Conservation (phyloP, 2,113 vertebrate genomes). For the Lophotis ruficrista region DNA sequence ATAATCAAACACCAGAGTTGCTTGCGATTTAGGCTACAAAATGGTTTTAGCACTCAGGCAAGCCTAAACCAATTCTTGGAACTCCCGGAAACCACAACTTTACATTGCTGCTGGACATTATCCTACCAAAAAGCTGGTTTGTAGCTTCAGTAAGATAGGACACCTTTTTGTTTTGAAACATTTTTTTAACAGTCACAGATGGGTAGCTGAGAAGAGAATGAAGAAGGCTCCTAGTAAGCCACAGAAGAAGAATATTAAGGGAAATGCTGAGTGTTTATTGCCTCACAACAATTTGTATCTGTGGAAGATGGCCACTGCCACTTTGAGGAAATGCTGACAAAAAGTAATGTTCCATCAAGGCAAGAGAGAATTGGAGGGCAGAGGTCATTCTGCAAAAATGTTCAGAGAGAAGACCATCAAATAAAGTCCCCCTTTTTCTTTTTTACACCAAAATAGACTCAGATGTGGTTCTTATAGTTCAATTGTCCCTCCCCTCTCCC, state of each 20-base stretch:
- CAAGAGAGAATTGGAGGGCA: neutral
- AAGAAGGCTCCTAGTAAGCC: neutral
- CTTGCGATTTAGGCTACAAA: neutral
- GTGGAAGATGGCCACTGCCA: neutral
- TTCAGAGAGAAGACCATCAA: neutral
- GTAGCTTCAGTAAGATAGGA: neutral
- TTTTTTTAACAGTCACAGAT: neutral
- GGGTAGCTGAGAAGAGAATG: neutral
- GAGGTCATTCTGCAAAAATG: neutral
- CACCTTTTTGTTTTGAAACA: neutral
- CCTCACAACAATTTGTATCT: neutral
- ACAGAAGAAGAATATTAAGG: neutral
- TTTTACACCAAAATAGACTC: neutral
- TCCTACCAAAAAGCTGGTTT: neutral
- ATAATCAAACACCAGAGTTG: neutral
- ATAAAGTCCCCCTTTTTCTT: neutral
- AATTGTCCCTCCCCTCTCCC: neutral
- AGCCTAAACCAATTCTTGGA: neutral
- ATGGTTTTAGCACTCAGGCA: neutral
- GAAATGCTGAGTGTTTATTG: neutral
- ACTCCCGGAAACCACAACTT: neutral
- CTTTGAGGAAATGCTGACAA: neutral
- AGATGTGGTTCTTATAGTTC: neutral
- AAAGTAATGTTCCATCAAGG: neutral
- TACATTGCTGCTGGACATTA: neutral